Base-by-base conservation (phyloP, 2,797 vertebrate species). In the Girardinus metallicus region DNA sequence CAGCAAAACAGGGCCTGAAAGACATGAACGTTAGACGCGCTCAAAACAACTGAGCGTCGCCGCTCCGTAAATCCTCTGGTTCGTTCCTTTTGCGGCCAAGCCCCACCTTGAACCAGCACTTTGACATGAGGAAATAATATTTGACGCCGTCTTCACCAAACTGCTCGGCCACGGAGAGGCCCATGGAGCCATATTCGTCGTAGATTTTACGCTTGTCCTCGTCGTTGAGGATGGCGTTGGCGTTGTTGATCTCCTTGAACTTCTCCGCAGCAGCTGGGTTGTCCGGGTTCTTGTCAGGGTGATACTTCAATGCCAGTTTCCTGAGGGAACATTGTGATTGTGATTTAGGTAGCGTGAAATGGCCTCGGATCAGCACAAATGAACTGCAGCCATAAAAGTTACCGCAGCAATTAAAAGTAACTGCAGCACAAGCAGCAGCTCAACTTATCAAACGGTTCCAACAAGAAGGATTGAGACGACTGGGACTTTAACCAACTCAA, bases 181-280 rank as follows among this genome's bases (percentile, higher is more conserved):
- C 98, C 92, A 99, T 93, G 4, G 98, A 98, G 41, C 98, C 98
- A 2, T 98, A 98, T 83, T 94, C 88, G 34, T 98, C 96, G 0
- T 99, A 99, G 87, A 99, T 96, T 44, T 90, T 95, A 11, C 96
- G 94, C 86, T 97, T 98, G 92, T 93, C 96, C 13, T 94, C 93
- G 2, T 99, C 97, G 2, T 92, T 97, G 62, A 99, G 97, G 29
- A 97, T 96, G 29, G 95, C 73, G 86, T 99, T 97, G 73, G 98
- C 98, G 15, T 96, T 96, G 96, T 99, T 99, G 94, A 99, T 97
- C 93, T 97, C 98, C 89, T 99, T 99, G 93, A 99, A 99, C 79
- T 95, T 97, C 78, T 99, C 98, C 0, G 96, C 96, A 0, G 97
- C 97, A 53, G 97, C 95, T 0, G 97, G 95, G 75, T 98, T 95